phyloP scores from a whole-genome alignment of 2,113 vertebrate genomes.

The Osmerus eperlanus region DNA sequence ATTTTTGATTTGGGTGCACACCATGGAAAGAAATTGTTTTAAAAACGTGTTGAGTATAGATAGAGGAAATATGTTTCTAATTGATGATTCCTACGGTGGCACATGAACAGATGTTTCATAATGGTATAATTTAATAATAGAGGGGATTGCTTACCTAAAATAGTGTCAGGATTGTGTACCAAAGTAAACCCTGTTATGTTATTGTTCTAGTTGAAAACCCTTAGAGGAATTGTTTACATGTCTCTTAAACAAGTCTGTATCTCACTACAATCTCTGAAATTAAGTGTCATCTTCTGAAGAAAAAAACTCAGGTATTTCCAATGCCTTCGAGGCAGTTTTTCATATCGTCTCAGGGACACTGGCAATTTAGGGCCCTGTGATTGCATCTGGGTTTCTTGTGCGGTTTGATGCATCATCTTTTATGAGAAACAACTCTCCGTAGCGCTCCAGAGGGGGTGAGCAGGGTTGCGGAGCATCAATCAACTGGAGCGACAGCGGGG shows the following conservation, averaged over 20 bases:
- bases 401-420: constrained; percentile 58
- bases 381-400: constrained; percentile 59
- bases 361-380: constrained; percentile 18
- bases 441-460: constrained; percentile 40
- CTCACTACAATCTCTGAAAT: constrained; percentile 63
- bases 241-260: constrained; percentile 39
- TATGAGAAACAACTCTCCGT: constrained; percentile 51
- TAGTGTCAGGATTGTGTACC: constrained; percentile 29
- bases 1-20: too few species aligned
- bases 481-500: constrained; percentile 54
- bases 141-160: background rate
- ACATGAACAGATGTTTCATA: too few species aligned
- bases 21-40: too few species aligned
- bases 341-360: background rate
- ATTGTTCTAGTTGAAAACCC: constrained; percentile 27
- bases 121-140: too few species aligned
- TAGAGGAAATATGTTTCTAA: too few species aligned
- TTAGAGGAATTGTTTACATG: constrained; percentile 29
- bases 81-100: too few species aligned
- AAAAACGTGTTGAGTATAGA: too few species aligned
- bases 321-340: constrained; percentile 39
- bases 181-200: constrained; percentile 28
- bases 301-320: constrained; percentile 50
- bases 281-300: constrained; percentile 60
- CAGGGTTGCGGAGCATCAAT: constrained; percentile 54